Evolutionary conservation across 2,797 vertebrate species (phyloP).

Genomic region (Odontamblyopus lacepedii): DNA sequence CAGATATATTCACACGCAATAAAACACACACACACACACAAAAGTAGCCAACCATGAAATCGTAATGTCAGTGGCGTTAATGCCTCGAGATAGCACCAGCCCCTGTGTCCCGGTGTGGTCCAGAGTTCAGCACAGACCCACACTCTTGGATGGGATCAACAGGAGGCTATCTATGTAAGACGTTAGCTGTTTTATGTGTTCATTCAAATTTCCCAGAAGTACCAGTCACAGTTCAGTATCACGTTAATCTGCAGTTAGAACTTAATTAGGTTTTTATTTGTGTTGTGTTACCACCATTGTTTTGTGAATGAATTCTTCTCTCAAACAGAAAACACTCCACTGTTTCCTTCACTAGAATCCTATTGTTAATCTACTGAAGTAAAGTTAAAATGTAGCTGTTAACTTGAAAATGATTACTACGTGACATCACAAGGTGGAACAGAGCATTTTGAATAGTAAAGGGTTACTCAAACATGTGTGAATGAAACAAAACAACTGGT

Average conservation of each 20-base stretch:
- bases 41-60: conserved; percentile 73
- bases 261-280: conserved; percentile 40
- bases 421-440: no score
- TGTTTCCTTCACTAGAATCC: no score
- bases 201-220: conserved; percentile 29
- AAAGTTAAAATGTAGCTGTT: no score
- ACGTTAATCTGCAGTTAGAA: conserved; percentile 36
- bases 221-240: conserved; percentile 14
- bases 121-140: conserved; percentile 27
- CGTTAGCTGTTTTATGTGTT: conserved; percentile 36
- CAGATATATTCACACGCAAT: conserved; percentile 10
- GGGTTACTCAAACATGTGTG: no score
- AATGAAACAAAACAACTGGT: no score
- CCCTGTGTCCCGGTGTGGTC: conserved; percentile 38
- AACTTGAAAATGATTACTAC: no score
- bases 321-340: no score
- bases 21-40: conserved; percentile 39
- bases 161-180: conserved; percentile 50
- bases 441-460: no score
- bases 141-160: conserved; percentile 37
- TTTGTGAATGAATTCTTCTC: background rate
- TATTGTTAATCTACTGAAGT: no score
- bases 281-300: conserved; percentile 6
- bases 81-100: conserved; percentile 63
- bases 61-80: conserved; percentile 75